A percentile compares a stretch with the other conserved stretches of the same genome.
phyloP scores from a whole-genome alignment of 2,113 vertebrate species.

The Petroica traversi region DNA sequence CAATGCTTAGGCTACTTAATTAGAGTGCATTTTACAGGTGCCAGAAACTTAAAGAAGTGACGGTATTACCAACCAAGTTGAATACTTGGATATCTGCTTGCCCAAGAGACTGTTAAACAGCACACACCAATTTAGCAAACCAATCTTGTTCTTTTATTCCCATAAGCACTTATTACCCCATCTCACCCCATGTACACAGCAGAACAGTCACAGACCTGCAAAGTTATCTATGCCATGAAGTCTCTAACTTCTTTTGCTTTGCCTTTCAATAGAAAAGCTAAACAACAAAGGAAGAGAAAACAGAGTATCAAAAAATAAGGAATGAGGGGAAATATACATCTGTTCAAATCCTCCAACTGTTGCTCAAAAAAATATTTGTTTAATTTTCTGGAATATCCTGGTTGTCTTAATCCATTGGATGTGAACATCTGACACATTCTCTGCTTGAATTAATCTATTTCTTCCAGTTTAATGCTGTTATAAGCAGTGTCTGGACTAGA shows the following conservation, averaged over 20 bases:
- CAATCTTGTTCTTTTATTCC: not conserved
- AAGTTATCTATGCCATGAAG: not conserved
- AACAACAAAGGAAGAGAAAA: not conserved
- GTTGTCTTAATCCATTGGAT: not conserved
- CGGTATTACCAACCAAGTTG: not conserved
- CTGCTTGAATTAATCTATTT: conserved; percentile 21
- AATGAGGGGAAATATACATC: not conserved
- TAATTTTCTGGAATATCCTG: conserved; percentile 16
- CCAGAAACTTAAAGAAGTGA: not conserved
- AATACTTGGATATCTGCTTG: not conserved
- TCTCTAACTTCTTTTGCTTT: not conserved
- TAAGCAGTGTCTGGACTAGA: not conserved
- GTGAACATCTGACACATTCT: not conserved
- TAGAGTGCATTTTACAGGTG: not conserved
- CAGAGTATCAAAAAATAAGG: not conserved
- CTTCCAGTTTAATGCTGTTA: not conserved
- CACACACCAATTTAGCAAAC: not conserved
- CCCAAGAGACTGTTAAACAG: not conserved
- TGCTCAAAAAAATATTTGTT: not conserved
- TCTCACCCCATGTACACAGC: not conserved
- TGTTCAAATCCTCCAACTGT: not conserved
- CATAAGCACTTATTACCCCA: fast-evolving
- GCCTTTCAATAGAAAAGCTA: not conserved
- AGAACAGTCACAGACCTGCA: not conserved
- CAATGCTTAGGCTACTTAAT: not conserved